Conservation (phyloP, 2,797 vertebrate species). For the Botia kubotai region DNA sequence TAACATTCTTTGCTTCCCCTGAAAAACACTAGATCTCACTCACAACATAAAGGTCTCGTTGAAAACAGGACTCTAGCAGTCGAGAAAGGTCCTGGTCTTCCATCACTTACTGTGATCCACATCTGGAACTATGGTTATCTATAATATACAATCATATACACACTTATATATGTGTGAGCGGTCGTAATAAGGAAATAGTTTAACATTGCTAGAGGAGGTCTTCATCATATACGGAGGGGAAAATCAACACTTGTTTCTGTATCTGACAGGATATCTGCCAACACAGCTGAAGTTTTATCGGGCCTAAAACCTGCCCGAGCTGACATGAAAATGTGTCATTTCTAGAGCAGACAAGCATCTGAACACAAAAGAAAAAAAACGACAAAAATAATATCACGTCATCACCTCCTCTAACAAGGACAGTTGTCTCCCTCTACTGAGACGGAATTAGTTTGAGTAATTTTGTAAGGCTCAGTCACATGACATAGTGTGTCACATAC, state of each 20-base stretch:
- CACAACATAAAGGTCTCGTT: slow-evolving; percentile 67
- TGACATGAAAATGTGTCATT: slow-evolving; percentile 43
- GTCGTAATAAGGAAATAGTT: not conserved
- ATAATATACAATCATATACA: slow-evolving; percentile 11
- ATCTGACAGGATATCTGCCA: slow-evolving; percentile 46
- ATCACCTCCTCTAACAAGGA: slow-evolving; percentile 1
- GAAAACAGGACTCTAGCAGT: slow-evolving; percentile 71
- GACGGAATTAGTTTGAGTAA: not conserved
- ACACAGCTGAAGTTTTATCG: slow-evolving; percentile 40
- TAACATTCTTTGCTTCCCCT: slow-evolving; percentile 4
- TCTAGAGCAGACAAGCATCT: slow-evolving; percentile 36
- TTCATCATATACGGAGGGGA: slow-evolving; percentile 28
- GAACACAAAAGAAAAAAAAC: slow-evolving; percentile 25
- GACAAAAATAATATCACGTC: slow-evolving; percentile 37
- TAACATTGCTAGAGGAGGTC: slow-evolving; percentile 32
- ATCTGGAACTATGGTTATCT: slow-evolving; percentile 62
- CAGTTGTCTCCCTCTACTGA: not conserved
- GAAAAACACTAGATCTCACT: slow-evolving; percentile 59
- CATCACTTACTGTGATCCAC: slow-evolving; percentile 58
- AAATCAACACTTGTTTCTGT: slow-evolving; percentile 38
- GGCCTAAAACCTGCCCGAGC: slow-evolving; percentile 37
- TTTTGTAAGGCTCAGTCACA: slow-evolving; percentile 8
- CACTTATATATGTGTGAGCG: not conserved
- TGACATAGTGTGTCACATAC: not conserved
- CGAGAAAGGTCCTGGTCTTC: slow-evolving; percentile 65